phyloP scores from a whole-genome alignment of 2,797 vertebrate genomes.

The Chrysocyon brachyurus region DNA sequence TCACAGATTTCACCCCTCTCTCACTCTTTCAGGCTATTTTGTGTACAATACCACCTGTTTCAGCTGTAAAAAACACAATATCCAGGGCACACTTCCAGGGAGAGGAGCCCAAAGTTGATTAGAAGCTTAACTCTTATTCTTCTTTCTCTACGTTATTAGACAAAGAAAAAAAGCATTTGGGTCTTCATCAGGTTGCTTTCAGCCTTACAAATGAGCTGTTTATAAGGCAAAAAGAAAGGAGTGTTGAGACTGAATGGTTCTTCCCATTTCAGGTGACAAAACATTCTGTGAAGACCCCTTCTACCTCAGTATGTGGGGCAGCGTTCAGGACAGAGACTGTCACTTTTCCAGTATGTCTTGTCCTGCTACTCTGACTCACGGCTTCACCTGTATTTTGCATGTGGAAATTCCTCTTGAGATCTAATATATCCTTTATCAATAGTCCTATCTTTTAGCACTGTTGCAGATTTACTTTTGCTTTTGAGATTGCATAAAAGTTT shows the following conservation, averaged over 20 bases:
- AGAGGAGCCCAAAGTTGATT: not conserved
- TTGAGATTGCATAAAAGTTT: not conserved
- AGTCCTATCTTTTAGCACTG: not conserved
- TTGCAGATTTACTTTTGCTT: not conserved
- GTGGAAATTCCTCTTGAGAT: not conserved
- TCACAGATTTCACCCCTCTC: not conserved
- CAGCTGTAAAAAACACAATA: not conserved
- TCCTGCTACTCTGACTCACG: not conserved
- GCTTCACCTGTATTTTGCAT: not conserved
- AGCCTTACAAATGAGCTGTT: not conserved
- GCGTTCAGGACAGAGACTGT: not conserved
- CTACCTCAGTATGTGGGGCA: not conserved
- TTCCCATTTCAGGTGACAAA: not conserved
- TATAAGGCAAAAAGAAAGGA: not conserved
- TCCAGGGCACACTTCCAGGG: not conserved
- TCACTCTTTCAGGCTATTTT: not conserved
- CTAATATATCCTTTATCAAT: not conserved
- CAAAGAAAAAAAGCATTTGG: too few relatives aligned
- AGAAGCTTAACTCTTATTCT: not conserved
- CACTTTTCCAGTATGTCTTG: not conserved
- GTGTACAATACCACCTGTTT: not conserved
- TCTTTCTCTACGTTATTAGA: not conserved
- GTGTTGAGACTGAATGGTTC: not conserved
- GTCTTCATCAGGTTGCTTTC: not conserved
- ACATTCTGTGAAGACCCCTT: not conserved